Evolutionary conservation across 1,140 invertebrate species (phyloP).

Genomic region (Drosophila bocki): DNA sequence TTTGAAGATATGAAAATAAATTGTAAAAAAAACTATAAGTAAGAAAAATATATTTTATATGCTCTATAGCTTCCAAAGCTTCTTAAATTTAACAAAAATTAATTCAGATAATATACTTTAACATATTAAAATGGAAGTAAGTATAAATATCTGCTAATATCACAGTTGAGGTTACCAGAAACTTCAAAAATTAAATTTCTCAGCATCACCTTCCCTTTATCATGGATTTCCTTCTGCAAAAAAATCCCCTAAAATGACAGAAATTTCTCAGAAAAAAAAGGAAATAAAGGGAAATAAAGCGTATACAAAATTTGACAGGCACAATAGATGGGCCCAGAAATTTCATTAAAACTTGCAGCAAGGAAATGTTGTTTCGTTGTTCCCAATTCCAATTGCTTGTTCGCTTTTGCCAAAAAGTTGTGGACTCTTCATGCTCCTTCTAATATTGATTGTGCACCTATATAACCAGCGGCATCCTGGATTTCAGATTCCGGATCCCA

Average conservation of each 20-base stretch:
- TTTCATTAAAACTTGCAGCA: constrained; percentile 62
- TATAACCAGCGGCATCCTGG: constrained; percentile 10
- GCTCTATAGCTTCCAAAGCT: too few relatives aligned
- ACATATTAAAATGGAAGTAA: too few relatives aligned
- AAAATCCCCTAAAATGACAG: neutral
- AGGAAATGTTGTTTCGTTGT: constrained; percentile 47
- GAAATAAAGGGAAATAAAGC: neutral
- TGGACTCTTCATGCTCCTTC: constrained; percentile 8
- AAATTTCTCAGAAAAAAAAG: neutral
- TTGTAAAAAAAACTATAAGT: too few relatives aligned
- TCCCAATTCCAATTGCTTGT: constrained; percentile 23
- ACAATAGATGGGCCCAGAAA: constrained; percentile 30
- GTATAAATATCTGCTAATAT: neutral
- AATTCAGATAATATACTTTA: too few relatives aligned
- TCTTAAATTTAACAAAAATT: too few relatives aligned
- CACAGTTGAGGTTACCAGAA: too few relatives aligned
- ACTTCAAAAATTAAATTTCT: neutral
- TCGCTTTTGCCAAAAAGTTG: constrained; percentile 30
- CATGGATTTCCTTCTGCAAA: too few relatives aligned
- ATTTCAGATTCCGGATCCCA: constrained; percentile 1
- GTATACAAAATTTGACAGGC: constrained; percentile 11
- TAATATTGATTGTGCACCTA: constrained; percentile 33
- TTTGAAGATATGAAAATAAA: too few relatives aligned
- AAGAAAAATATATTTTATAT: too few relatives aligned
- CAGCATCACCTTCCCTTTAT: neutral